Evolutionary conservation across 2,113 vertebrate genomes (phyloP).

Genomic region (Gasterosteus nipponicus): DNA sequence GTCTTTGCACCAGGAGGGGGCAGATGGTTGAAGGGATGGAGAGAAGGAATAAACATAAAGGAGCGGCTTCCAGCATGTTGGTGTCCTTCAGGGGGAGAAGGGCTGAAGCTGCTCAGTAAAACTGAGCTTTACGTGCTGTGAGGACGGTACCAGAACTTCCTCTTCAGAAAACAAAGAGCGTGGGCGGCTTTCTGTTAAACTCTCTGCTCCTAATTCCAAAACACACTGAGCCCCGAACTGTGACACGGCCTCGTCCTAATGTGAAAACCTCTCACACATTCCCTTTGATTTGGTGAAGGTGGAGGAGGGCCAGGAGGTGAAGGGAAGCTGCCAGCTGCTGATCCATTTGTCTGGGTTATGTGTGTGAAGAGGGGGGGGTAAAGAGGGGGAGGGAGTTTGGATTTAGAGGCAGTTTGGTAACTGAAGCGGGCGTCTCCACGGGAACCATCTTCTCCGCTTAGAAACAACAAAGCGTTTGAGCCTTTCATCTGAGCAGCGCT

Average conservation of each 20-base stretch:
- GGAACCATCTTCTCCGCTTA: too few relatives aligned
- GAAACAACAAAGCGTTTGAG: too few relatives aligned
- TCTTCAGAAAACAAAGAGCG: too few relatives aligned
- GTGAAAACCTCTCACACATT: neutral
- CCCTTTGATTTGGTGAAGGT: constrained; percentile 1
- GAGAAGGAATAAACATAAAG: neutral
- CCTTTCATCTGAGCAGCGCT: too few relatives aligned
- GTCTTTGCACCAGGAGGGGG: constrained; percentile 17
- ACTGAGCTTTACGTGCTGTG: neutral
- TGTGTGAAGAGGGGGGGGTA: neutral
- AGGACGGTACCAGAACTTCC: too few relatives aligned
- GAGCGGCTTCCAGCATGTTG: constrained; percentile 4
- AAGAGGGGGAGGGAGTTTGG: neutral
- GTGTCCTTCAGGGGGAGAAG: constrained; percentile 18
- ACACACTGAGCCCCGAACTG: neutral
- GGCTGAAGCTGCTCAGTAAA: neutral
- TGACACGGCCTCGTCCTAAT: neutral
- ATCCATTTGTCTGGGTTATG: constrained; percentile 19
- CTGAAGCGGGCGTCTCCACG: too few relatives aligned
- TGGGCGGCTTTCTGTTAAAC: neutral
- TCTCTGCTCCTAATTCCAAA: neutral
- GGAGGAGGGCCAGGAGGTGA: neutral
- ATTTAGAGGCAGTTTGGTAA: neutral
- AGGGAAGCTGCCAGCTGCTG: constrained; percentile 21
- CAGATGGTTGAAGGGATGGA: constrained; percentile 40